Conservation (phyloP, 2,113 vertebrate species). For the Notarius lentiginosus region DNA sequence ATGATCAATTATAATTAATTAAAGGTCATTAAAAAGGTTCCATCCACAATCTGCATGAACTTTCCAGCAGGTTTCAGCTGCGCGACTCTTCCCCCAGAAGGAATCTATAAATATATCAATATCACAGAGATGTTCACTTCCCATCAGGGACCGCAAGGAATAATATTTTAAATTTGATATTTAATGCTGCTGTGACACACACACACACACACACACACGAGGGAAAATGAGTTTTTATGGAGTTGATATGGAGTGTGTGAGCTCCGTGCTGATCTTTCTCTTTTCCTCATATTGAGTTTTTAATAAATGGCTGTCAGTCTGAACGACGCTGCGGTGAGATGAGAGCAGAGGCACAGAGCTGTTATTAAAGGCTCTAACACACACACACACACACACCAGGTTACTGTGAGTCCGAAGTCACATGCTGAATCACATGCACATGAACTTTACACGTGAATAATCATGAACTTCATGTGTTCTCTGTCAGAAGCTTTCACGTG, state of each 20-base stretch:
- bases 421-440: neutral
- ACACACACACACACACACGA: neutral
- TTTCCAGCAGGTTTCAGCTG: neutral
- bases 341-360: conserved; percentile 60
- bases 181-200: neutral
- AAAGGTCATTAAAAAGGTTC: neutral
- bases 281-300: conserved; percentile 71
- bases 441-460: neutral
- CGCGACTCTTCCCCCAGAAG: neutral
- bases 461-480: neutral
- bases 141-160: neutral
- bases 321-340: conserved; percentile 58
- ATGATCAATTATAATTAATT: neutral
- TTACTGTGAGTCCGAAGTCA: neutral
- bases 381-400: conserved; percentile 9
- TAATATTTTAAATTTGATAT: conserved; percentile 1
- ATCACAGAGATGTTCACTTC: neutral
- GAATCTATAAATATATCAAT: neutral
- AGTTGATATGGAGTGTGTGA: conserved; percentile 12
- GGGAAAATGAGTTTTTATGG: conserved; percentile 8
- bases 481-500: neutral
- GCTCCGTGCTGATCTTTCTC: conserved; percentile 66
- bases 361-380: neutral
- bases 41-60: neutral
- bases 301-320: conserved; percentile 79